These are phyloP conservation scores for Nesidiocoris tenuis DNA, from an alignment of 2,888 invertebrate genomes.

Conservation along the genomic window DNA sequence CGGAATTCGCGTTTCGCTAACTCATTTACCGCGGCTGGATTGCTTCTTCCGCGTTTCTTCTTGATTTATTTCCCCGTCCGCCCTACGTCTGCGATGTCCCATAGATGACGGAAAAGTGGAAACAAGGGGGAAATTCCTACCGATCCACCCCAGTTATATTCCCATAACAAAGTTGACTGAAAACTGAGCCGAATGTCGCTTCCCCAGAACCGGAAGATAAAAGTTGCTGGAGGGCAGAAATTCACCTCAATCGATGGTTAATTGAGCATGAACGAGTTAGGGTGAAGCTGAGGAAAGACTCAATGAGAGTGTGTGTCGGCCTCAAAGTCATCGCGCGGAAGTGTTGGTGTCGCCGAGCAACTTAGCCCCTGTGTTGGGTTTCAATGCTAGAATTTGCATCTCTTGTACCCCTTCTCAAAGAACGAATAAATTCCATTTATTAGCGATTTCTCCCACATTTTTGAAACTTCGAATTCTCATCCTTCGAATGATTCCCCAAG, in stretches of 20 bases:
- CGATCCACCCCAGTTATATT: conserved; percentile 10
- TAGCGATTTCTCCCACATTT: too few species aligned
- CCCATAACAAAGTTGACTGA: conserved; percentile 29
- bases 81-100: neutral
- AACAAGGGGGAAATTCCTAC: neutral
- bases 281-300: neutral
- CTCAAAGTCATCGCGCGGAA: too few species aligned
- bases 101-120: neutral
- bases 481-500: too few species aligned
- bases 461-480: too few species aligned
- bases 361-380: too few species aligned
- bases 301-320: neutral
- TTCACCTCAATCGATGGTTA: conserved; percentile 33
- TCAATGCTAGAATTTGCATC: too few species aligned
- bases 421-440: too few species aligned
- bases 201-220: neutral
- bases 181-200: conserved; percentile 18
- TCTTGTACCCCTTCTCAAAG: too few species aligned
- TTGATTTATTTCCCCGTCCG: neutral
- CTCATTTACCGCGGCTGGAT: neutral
- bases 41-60: neutral
- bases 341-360: too few species aligned
- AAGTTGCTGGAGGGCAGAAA: conserved; percentile 32
- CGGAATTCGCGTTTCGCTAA: neutral
- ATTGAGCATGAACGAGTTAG: conserved; percentile 13